Percentiles rank a stretch among this genome's conserved stretches.
Conservation (phyloP, 1,140 invertebrate species). For the Trypoxylus dichotomus region DNA sequence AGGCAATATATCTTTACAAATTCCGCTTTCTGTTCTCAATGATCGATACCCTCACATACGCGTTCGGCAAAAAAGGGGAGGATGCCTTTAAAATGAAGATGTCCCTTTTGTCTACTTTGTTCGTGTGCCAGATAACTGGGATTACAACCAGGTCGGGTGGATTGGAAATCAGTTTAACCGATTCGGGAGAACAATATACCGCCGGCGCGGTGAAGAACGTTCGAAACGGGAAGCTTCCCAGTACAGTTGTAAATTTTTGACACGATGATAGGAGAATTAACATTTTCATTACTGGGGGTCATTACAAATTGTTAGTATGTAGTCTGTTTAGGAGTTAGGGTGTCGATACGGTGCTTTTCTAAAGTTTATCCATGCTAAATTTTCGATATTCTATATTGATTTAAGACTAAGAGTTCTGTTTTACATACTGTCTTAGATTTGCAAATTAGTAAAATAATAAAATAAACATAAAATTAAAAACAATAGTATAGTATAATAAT, state of each 20-base stretch:
- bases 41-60: not conserved
- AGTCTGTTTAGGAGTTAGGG: too few relatives aligned
- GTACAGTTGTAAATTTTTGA: not conserved
- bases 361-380: too few relatives aligned
- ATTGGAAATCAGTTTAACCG: conserved; percentile 1
- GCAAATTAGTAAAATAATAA: too few relatives aligned
- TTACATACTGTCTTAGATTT: too few relatives aligned
- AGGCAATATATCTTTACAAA: not conserved
- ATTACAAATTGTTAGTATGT: not conserved
- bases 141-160: not conserved
- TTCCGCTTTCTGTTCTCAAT: not conserved
- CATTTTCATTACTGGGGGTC: not conserved
- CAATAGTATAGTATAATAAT: too few relatives aligned
- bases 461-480: too few relatives aligned
- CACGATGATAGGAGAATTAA: not conserved
- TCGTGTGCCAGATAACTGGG: not conserved
- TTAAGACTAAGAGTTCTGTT: too few relatives aligned
- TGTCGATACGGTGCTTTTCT: too few relatives aligned
- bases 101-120: not conserved
- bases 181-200: not conserved
- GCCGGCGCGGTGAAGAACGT: not conserved
- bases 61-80: not conserved
- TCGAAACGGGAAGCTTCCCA: not conserved
- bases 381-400: too few relatives aligned
- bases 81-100: not conserved